Evolutionary conservation across 2,113 vertebrate species (phyloP), one percentile per base, ranked within the genome.

Genomic region (Indri indri): DNA sequence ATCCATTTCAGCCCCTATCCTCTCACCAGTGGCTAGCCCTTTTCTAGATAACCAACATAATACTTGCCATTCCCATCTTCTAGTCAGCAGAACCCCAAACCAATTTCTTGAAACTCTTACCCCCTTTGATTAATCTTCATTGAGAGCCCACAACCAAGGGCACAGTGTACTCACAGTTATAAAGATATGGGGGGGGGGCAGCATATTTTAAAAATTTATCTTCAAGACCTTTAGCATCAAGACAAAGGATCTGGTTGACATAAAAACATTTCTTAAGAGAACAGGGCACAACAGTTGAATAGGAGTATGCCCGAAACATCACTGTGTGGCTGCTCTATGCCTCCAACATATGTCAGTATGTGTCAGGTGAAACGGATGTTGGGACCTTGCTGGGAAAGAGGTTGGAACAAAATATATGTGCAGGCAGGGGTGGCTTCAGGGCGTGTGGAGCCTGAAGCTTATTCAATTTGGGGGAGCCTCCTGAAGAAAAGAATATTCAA

Each of bases 261-360:
- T 34, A 22, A 87, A 95, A 92, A 40, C 83, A 65, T 84, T 70
- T 84, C 83, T 90, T 50, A 61, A 95, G 63, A 76, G 20, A 83
- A 76, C 9, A 79, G 65, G 27, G 9, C 37, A 37, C 61, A 54
- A 23, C 17, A 13, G n/a, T 76, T 57, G 6, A 88, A 52, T 50
- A 77, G 42, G 27, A 81, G 40, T 20, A 45, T 34, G 12, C 25
- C 25, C 27, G 66, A 85, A 59, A 65, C 22, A 25, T 37, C 23
- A 8, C 32, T 42, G 1, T 37, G 20, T 70, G 42, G 22, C 71
- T 45, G 11, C 20, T 68, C 8, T 54, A 14, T 40, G 23, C 40
- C 27, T 83, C 52, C 59, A 16, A 9, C 10, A 8, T 40, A 45
- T 68, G 25, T 70, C 50, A 90, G 37, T 2, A 76, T 32, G 34